Percentiles rank a stretch among this genome's conserved stretches.
These are phyloP conservation scores for Trileptium ribeirensis DNA, from an alignment of 2,888 invertebrate species.

Conservation along the genomic window DNA sequence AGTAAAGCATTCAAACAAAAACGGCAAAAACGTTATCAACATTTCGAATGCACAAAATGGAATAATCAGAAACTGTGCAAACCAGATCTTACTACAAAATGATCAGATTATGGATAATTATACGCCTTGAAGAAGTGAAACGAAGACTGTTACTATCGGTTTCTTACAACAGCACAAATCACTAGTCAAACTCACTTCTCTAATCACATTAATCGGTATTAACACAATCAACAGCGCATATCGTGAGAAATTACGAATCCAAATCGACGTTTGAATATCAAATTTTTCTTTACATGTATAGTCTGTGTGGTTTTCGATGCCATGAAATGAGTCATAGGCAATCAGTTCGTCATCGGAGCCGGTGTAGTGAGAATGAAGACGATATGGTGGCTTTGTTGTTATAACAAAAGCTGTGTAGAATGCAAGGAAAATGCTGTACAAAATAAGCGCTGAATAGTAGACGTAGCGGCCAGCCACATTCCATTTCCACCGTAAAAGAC, in stretches of 20 bases:
- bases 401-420: conserved; percentile 55
- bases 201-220: conserved; percentile 52
- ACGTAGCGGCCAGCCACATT: conserved; percentile 54
- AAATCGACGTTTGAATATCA: neutral
- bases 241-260: neutral
- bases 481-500: conserved; percentile 56
- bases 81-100: no score
- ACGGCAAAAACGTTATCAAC: no score
- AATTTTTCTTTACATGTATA: neutral
- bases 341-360: neutral
- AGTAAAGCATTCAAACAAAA: no score
- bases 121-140: no score
- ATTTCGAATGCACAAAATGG: no score
- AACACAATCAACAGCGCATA: conserved; percentile 48
- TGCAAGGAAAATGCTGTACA: conserved; percentile 54
- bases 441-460: conserved; percentile 55
- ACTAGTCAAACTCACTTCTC: conserved; percentile 54
- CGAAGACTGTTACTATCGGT: no score
- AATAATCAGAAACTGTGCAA: no score
- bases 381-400: conserved; percentile 44
- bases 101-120: no score
- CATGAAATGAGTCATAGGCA: neutral
- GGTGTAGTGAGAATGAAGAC: no score
- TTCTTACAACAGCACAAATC: no score
- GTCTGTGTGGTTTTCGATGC: neutral